Conservation (phyloP, 2,797 vertebrate genomes). For the Cynodonichthys magdalenae region DNA sequence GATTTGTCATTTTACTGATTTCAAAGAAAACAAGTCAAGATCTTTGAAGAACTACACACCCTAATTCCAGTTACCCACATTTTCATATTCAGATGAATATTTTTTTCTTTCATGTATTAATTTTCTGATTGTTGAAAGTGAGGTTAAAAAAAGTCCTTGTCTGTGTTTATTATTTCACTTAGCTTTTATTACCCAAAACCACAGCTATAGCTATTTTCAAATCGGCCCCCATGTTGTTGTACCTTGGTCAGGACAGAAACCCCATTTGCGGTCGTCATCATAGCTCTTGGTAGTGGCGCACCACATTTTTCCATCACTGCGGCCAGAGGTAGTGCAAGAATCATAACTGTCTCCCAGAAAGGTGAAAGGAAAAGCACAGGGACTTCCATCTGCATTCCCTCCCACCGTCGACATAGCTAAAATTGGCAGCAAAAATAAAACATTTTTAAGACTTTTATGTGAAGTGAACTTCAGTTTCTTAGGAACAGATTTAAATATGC, state of each 20-base stretch:
- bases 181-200: background rate
- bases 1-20: background rate
- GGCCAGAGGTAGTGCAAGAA: slow-evolving; percentile 89
- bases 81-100: background rate
- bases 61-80: background rate
- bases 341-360: slow-evolving; percentile 91
- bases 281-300: slow-evolving; percentile 89
- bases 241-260: slow-evolving; percentile 98
- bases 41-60: background rate
- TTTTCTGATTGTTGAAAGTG: background rate
- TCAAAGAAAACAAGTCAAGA: background rate
- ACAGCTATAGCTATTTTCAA: background rate
- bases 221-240: slow-evolving; percentile 2
- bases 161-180: background rate
- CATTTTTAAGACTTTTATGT: background rate
- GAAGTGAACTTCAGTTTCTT: slow-evolving; percentile 3
- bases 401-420: slow-evolving; percentile 95
- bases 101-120: background rate
- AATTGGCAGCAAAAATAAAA: slow-evolving; percentile 8
- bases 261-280: slow-evolving; percentile 97
- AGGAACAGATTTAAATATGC: slow-evolving; percentile 4
- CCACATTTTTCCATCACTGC: slow-evolving; percentile 94
- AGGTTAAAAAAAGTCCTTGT: background rate
- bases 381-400: slow-evolving; percentile 92
- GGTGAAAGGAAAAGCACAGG: slow-evolving; percentile 94